Evolutionary conservation across 2,797 vertebrate genomes (phyloP).

Genomic region (Cephalopachus bancanus): DNA sequence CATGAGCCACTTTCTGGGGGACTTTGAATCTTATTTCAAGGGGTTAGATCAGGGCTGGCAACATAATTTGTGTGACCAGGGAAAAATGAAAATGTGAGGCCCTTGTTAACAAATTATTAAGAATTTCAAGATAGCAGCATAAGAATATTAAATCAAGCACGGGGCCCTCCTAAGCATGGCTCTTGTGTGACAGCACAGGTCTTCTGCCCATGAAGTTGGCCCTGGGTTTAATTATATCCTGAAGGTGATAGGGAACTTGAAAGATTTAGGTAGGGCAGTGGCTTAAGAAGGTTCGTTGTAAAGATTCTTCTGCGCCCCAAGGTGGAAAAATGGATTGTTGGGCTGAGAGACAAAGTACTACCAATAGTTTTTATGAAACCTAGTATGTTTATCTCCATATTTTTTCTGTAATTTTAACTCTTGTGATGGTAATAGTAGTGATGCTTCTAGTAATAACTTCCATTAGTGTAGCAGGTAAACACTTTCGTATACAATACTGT

Average conservation of each 20-base stretch:
- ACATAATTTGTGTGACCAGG: neutral
- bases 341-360: neutral
- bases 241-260: neutral
- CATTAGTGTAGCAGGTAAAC: neutral
- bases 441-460: neutral
- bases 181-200: neutral
- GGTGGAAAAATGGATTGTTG: slow-evolving; percentile 23
- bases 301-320: neutral
- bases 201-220: neutral
- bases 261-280: neutral
- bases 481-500: neutral
- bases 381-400: neutral
- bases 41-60: neutral
- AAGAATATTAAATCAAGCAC: neutral
- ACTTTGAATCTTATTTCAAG: slow-evolving; percentile 4
- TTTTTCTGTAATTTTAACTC: neutral
- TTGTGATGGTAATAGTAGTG: neutral
- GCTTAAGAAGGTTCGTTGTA: slow-evolving; percentile 22
- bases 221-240: slow-evolving; percentile 1
- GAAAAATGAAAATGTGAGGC: neutral
- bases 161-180: neutral
- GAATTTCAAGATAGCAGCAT: neutral
- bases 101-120: neutral
- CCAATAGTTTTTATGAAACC: slow-evolving; percentile 6
- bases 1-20: neutral